A percentile compares a stretch with the other conserved stretches of the same genome.
phyloP scores from a whole-genome alignment of 1,140 invertebrate species.

The Tyrophagus putrescentiae region DNA sequence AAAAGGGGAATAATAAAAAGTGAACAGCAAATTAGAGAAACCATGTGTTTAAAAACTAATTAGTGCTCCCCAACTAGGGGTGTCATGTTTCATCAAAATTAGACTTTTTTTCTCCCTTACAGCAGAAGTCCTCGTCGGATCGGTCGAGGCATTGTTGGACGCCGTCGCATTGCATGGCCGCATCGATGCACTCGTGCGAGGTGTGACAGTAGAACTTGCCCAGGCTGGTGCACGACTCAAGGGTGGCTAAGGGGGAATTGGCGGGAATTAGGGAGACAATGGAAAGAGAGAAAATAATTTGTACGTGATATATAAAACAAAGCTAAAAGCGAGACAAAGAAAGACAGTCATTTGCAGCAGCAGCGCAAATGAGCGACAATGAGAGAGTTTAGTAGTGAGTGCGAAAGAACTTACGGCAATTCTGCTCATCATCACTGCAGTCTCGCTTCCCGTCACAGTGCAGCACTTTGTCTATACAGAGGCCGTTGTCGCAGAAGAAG shows the following conservation, averaged over 20 bases:
- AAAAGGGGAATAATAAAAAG: background rate
- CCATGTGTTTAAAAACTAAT: background rate
- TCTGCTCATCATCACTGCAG: slow-evolving; percentile 33
- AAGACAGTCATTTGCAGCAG: background rate
- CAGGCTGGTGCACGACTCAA: background rate
- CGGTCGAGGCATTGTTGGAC: slow-evolving; percentile 1
- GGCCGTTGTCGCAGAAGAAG: slow-evolving; percentile 25
- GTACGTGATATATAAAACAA: background rate
- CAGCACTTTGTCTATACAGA: slow-evolving; percentile 29
- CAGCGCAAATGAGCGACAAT: background rate
- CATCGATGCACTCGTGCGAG: slow-evolving; percentile 4
- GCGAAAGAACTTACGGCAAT: slow-evolving; percentile 25
- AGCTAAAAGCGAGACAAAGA: background rate
- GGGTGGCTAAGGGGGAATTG: too few relatives aligned
- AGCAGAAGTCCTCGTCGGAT: slow-evolving; percentile 4
- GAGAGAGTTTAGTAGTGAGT: background rate
- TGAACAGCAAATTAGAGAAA: background rate
- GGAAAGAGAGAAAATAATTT: background rate
- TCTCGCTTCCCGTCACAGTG: slow-evolving; percentile 32
- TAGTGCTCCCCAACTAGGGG: too few relatives aligned
- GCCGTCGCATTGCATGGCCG: background rate
- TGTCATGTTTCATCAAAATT: too few relatives aligned
- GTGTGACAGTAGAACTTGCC: background rate
- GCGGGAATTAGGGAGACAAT: background rate
- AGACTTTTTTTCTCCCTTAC: too few relatives aligned